Percentiles rank a stretch among this genome's conserved stretches.
phyloP scores from a whole-genome alignment of 2,797 vertebrate genomes.

The Vespertilio murinus region DNA sequence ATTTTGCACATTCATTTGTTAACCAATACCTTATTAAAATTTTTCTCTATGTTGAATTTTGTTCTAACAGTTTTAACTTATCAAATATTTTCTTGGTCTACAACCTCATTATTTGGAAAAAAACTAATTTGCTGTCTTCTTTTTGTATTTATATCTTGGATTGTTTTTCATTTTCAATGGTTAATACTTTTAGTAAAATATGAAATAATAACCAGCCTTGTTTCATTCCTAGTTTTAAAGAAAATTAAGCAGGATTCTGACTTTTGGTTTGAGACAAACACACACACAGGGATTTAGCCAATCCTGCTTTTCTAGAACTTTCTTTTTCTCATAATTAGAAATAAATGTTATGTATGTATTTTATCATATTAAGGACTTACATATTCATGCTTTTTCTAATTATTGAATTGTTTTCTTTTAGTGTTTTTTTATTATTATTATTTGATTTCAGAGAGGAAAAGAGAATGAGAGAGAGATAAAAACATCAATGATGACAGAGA shows the following conservation, averaged over 20 bases:
- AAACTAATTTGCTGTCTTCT: not conserved
- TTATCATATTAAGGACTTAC: not conserved
- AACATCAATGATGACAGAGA: too few relatives aligned
- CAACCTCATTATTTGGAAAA: not conserved
- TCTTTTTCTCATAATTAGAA: not conserved
- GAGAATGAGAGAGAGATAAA: too few relatives aligned
- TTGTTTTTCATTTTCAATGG: not conserved
- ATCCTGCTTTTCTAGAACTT: not conserved
- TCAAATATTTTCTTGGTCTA: not conserved
- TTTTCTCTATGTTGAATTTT: not conserved
- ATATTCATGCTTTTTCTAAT: not conserved
- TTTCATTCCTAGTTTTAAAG: constrained; percentile 3
- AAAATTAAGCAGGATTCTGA: not conserved
- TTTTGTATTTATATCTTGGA: not conserved
- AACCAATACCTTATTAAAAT: not conserved
- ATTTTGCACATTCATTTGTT: constrained; percentile 1
- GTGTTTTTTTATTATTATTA: too few relatives aligned
- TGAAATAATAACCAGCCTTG: not conserved
- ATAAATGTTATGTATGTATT: not conserved
- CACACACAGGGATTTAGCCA: not conserved
- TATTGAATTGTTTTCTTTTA: not conserved
- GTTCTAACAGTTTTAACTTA: not conserved
- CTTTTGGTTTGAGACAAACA: not conserved
- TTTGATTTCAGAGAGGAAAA: not conserved
- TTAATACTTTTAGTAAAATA: not conserved